Conservation (phyloP, 2,888 invertebrate species). For the Himalopsyche kuldschensis region DNA sequence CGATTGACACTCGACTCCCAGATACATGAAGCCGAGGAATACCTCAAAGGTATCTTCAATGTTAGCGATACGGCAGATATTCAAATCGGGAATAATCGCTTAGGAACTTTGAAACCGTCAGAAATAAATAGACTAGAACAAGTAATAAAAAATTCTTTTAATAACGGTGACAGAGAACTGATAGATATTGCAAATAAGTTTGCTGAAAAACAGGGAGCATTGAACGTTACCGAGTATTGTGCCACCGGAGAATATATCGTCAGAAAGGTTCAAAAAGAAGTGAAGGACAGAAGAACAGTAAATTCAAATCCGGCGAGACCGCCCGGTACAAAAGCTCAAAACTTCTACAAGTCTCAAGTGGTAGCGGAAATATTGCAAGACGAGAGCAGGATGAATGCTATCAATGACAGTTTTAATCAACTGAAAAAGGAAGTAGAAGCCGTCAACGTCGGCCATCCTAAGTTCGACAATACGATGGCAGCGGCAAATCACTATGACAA, state of each 20-base stretch:
- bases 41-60: not conserved
- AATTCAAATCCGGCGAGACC: not conserved
- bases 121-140: not conserved
- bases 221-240: not conserved
- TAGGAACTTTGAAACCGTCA: not conserved
- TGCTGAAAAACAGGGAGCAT: not conserved
- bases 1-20: not conserved
- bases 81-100: not conserved
- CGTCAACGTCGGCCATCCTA: not conserved
- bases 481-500: not conserved
- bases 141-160: not conserved
- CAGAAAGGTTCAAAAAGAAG: not conserved
- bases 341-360: not conserved
- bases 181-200: not conserved
- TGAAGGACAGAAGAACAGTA: not conserved
- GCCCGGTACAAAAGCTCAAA: not conserved
- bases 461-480: not conserved
- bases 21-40: not conserved
- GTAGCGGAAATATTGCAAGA: not conserved
- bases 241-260: not conserved
- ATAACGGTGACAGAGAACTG: not conserved
- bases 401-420: not conserved
- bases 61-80: not conserved
- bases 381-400: not conserved
- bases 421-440: not conserved